Evolutionary conservation across 2,888 invertebrate genomes (phyloP), one percentile per base, ranked within the genome.

Genomic region (Rutpela maculata): DNA sequence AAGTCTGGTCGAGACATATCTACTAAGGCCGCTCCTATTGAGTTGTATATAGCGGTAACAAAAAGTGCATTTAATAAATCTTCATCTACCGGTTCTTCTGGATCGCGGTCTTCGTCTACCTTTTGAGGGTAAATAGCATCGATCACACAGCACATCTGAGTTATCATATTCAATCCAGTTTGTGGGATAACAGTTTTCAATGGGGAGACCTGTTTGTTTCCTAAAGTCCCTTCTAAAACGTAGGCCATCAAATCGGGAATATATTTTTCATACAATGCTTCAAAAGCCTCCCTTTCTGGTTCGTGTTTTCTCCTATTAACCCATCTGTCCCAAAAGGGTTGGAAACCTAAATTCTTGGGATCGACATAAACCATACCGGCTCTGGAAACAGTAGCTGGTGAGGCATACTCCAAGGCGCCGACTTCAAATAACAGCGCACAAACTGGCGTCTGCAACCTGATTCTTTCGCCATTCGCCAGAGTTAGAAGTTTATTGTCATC

Each of bases 321-420:
- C 97, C 97, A 98, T 84, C 95, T 93, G 75, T 95, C 92, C 97
- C 98, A 97, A 89, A 93, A 97, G 7, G 43, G 43, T 43, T 43
- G 43, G 43, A 12, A 43, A 43, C 97, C 96, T 78, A 98, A 91
- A 89, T 97, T 97, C 90, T 97, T 97, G 0, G 98, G 97, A 86
- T 98, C 97, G 0, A 98, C 97, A 85, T 94, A 98, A 11, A 98
- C 97, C 97, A 98, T 97, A 43, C 87, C 98, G 10, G 97, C 97
- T 73, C 98, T 92, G 0, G 97, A 97, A 3, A 98, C 96, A 0
- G 97, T 98, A 0, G 98, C 97, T 0, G 98, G 98, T 0, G 98
- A 98, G 0, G 98, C 98, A 85, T 95, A 97, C 88, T 95, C 94
- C 79, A 98, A 91, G 89, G 97, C 95, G 1, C 96, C 97, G 31